phyloP scores from a whole-genome alignment of 2,113 vertebrate species.

The Crocuta crocuta region DNA sequence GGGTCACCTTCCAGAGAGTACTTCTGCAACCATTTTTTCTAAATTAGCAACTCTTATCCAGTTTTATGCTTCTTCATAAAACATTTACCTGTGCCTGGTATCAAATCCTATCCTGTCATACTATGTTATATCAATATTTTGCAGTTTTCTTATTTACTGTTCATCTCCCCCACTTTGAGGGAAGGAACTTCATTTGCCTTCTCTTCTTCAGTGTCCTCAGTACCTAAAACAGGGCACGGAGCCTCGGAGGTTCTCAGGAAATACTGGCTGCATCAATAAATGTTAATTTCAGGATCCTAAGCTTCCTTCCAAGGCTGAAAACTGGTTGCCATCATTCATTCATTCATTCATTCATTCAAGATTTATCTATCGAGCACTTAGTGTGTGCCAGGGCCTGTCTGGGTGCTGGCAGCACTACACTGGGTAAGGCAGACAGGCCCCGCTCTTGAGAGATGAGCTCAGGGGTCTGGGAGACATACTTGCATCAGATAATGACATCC shows the following conservation, averaged over 20 bases:
- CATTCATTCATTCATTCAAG: too few species aligned
- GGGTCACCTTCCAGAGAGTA: neutral
- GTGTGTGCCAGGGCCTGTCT: neutral
- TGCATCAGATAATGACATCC: rapidly evolving
- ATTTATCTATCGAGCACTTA: too few species aligned
- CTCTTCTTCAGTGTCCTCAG: neutral
- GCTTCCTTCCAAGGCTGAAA: neutral
- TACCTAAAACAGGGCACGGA: neutral
- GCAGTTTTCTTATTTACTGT: neutral
- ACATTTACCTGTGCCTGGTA: neutral
- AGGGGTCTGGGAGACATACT: neutral
- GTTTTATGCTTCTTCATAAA: neutral
- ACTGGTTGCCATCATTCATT: neutral
- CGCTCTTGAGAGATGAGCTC: neutral
- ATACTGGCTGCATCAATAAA: neutral
- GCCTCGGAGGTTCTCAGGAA: neutral
- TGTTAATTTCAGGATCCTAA: neutral
- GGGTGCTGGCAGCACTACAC: neutral
- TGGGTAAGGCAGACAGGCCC: neutral
- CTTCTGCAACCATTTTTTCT: neutral
- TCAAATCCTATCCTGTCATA: neutral
- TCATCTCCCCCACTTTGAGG: neutral
- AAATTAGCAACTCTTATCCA: neutral
- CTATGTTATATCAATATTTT: too few species aligned
- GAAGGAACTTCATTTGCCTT: neutral